phyloP scores from a whole-genome alignment of 2,888 invertebrate species.

The Scaptomyza parva region DNA sequence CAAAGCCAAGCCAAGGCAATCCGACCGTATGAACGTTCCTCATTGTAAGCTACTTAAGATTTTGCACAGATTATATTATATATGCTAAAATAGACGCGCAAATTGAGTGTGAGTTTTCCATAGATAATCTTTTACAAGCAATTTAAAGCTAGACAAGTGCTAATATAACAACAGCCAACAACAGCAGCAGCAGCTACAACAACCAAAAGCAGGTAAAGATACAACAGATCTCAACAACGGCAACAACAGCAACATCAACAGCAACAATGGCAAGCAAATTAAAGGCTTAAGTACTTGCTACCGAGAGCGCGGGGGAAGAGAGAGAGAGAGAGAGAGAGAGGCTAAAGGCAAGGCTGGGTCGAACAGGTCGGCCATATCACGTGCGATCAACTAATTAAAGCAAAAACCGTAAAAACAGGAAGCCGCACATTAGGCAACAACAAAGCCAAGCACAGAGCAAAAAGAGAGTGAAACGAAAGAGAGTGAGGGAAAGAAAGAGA shows the following conservation, averaged over 20 bases:
- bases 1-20: not conserved
- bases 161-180: conserved; percentile 67
- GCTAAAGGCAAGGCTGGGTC: conserved; percentile 24
- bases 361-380: conserved; percentile 64
- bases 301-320: conserved; percentile 1
- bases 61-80: conserved; percentile 74
- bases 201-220: conserved; percentile 31
- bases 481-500: too few species aligned
- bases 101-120: conserved; percentile 79
- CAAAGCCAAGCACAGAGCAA: conserved; percentile 18
- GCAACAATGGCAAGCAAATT: conserved; percentile 55
- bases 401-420: conserved; percentile 74
- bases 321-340: conserved; percentile 1
- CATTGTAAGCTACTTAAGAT: conserved; percentile 79
- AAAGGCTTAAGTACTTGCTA: conserved; percentile 58
- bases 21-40: conserved; percentile 39
- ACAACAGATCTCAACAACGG: conserved; percentile 27
- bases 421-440: conserved; percentile 73
- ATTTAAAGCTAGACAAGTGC: conserved; percentile 77
- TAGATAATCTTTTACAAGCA: conserved; percentile 77
- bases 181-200: conserved; percentile 23
- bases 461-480: not conserved
- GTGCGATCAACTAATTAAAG: conserved; percentile 79
- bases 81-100: conserved; percentile 77
- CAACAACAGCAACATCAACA: conserved; percentile 13